Conservation (phyloP, 2,888 invertebrate genomes). For the Dysmachus trigonus region DNA sequence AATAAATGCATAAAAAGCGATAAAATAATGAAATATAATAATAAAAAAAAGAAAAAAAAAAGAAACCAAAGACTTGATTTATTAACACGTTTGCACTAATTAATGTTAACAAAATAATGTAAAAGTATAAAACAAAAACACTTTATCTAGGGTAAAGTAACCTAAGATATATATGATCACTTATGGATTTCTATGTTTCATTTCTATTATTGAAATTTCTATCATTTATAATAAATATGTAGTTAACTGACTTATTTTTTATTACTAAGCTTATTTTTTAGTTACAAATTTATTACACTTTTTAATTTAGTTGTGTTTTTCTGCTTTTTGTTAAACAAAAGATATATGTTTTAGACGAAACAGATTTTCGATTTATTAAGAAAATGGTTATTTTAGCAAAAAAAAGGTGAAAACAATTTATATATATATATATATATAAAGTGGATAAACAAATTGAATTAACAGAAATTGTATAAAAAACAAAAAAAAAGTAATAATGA, state of each 20-base stretch:
- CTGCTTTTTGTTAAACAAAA: conserved; percentile 43
- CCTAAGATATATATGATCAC: conserved; percentile 27
- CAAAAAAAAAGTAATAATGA: background rate
- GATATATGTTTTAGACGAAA: conserved; percentile 23
- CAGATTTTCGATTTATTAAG: conserved; percentile 41
- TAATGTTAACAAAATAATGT: conserved; percentile 34
- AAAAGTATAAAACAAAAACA: conserved; percentile 17
- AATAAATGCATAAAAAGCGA: background rate
- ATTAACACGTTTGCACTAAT: conserved; percentile 42
- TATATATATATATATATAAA: conserved; percentile 27
- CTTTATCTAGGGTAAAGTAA: conserved; percentile 22
- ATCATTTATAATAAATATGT: conserved; percentile 42
- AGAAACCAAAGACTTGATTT: conserved; percentile 44
- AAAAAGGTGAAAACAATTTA: conserved; percentile 24
- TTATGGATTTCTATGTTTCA: conserved; percentile 22
- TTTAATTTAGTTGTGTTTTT: conserved; percentile 35
- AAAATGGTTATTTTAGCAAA: conserved; percentile 34
- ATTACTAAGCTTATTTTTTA: conserved; percentile 34
- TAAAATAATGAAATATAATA: background rate
- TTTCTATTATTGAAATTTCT: conserved; percentile 36
- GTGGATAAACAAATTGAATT: conserved; percentile 1
- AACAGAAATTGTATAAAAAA: conserved; percentile 29
- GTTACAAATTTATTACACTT: conserved; percentile 19
- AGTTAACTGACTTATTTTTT: conserved; percentile 41
- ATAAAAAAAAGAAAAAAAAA: no score